Conservation (phyloP, 2,888 invertebrate species). For the Furcula furcula region DNA sequence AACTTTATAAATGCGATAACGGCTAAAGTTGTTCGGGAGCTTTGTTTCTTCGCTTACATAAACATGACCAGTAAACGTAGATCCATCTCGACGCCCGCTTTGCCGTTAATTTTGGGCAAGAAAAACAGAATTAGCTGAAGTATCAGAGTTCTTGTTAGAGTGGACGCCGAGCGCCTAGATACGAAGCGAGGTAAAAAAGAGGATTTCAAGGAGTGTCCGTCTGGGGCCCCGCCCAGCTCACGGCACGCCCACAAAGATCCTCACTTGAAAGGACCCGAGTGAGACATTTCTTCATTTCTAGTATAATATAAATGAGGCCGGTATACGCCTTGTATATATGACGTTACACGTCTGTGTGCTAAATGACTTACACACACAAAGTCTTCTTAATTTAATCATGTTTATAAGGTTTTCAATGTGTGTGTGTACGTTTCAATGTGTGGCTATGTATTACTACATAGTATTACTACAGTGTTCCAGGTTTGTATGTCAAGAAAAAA, state of each 20-base stretch:
- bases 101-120: slow-evolving; percentile 8
- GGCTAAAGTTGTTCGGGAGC: slow-evolving; percentile 74
- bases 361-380: slow-evolving; percentile 2
- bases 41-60: slow-evolving; percentile 75
- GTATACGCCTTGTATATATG: slow-evolving; percentile 25
- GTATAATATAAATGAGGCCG: slow-evolving; percentile 52
- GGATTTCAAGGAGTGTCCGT: slow-evolving; percentile 77
- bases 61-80: slow-evolving; percentile 52
- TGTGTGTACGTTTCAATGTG: slow-evolving; percentile 7
- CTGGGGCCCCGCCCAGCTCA: slow-evolving; percentile 62
- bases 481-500: too few relatives aligned
- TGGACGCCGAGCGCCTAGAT: slow-evolving; percentile 68
- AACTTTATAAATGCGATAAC: slow-evolving; percentile 81
- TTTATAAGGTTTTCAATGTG: slow-evolving; percentile 16
- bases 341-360: not conserved
- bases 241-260: slow-evolving; percentile 71
- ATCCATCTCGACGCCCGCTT: slow-evolving; percentile 31
- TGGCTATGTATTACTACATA: too few relatives aligned
- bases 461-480: too few relatives aligned
- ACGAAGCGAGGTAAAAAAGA: slow-evolving; percentile 76
- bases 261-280: slow-evolving; percentile 52
- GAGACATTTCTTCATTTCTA: slow-evolving; percentile 68
- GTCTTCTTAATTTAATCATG: slow-evolving; percentile 6
- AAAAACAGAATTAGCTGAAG: slow-evolving; percentile 31
- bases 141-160: slow-evolving; percentile 48